Evolutionary conservation across 2,888 invertebrate species (phyloP).

Genomic region (Pammene fasciana): DNA sequence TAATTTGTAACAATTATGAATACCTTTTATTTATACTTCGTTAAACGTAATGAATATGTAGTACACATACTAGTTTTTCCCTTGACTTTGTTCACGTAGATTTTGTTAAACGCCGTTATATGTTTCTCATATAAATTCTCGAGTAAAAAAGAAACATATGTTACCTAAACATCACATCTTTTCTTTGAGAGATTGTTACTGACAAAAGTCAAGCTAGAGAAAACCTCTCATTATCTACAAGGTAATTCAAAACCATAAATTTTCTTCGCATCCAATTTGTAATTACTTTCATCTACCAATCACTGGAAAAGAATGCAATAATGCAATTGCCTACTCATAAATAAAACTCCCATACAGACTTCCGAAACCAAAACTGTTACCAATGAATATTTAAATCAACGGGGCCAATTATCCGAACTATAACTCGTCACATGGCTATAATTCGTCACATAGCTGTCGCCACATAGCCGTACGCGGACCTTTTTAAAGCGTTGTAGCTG

Average conservation of each 20-base stretch:
- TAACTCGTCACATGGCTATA: conserved; percentile 14
- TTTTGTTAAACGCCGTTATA: not conserved
- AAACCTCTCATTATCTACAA: no score
- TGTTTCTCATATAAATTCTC: no score
- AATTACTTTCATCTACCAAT: conserved; percentile 5
- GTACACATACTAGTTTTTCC: not conserved
- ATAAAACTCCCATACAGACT: conserved; percentile 14
- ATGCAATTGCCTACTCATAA: not conserved
- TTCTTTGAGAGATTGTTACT: no score
- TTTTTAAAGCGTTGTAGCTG: conserved; percentile 25
- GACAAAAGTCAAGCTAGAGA: no score
- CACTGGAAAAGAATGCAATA: conserved; percentile 15
- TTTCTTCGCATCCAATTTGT: not conserved
- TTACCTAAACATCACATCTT: no score
- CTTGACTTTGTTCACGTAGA: not conserved
- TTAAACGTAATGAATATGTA: not conserved
- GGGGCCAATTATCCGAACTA: conserved; percentile 26
- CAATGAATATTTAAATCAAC: conserved; percentile 31
- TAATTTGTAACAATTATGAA: conserved; percentile 21
- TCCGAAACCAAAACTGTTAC: conserved; percentile 10
- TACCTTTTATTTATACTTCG: not conserved
- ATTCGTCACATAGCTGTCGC: conserved; percentile 18
- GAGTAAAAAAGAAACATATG: no score
- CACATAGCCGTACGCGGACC: conserved; percentile 27
- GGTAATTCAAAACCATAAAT: no score